Percentiles rank a stretch among this genome's conserved stretches.
These are phyloP conservation scores for Nephotettix cincticeps DNA, from an alignment of 1,140 invertebrate species.

Conservation along the genomic window DNA sequence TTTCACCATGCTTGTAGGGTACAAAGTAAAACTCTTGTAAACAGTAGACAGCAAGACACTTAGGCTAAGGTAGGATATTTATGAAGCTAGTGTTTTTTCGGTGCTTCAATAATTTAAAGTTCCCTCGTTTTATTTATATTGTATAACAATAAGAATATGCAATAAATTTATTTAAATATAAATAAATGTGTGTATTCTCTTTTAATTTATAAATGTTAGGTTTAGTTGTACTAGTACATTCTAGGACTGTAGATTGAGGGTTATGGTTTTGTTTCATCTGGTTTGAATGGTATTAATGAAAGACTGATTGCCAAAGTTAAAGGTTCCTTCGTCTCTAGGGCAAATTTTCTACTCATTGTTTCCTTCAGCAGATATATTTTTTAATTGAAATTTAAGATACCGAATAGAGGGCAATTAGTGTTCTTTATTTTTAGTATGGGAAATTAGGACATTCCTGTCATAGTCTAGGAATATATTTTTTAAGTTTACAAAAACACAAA, in stretches of 20 bases:
- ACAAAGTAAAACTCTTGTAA: background rate
- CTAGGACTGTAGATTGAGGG: background rate
- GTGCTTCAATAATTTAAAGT: constrained; percentile 12
- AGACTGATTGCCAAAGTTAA: background rate
- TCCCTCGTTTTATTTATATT: background rate
- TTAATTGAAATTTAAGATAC: too few relatives aligned
- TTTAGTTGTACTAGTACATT: too few relatives aligned
- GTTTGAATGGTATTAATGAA: background rate
- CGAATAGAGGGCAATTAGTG: too few relatives aligned
- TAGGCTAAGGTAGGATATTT: background rate
- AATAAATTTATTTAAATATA: constrained; percentile 13
- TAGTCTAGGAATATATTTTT: too few relatives aligned
- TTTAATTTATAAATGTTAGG: background rate
- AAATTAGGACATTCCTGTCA: too few relatives aligned
- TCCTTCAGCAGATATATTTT: too few relatives aligned
- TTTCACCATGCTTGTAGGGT: background rate
- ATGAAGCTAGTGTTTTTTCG: constrained; percentile 9
- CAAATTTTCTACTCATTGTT: too few relatives aligned
- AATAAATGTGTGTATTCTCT: background rate
- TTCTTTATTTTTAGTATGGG: too few relatives aligned
- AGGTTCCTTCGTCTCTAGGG: too few relatives aligned
- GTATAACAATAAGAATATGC: background rate
- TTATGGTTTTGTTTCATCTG: background rate
- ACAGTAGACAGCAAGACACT: background rate
- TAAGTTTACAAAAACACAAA: too few relatives aligned